Base-by-base conservation (phyloP, 1,140 invertebrate species). In the Drosophila nannoptera region DNA sequence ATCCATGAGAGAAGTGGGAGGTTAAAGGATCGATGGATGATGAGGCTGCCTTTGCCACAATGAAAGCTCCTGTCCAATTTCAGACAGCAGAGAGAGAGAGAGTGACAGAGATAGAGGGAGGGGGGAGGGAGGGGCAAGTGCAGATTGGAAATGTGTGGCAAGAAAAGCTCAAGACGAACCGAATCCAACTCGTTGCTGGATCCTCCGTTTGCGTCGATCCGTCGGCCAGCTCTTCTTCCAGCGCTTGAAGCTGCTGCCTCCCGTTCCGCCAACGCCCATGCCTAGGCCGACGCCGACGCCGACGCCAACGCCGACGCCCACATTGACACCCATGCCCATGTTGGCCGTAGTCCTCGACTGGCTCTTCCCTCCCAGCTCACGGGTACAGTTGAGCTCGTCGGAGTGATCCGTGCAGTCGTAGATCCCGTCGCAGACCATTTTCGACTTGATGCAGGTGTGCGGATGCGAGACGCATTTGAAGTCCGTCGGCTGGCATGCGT, bases 321-420 rank as follows among this genome's bases (percentile, higher is more conserved):
- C 40, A 14, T n/a, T 43, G 22, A 22, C 22, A 3, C 22, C 22
- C 22, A 22, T 38, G 36, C 36, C 36, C 36, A 22, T 22, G 22
- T 22, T 22, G 22, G 22, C 22, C 3, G 22, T 7, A n/a, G 5
- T n/a, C n/a, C 2, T 0, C 40, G 40, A 2, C 40, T 14, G 3
- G 7, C 7, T 43, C 5, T 43, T 43, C n/a, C n/a, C 40, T 4
- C n/a, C 40, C 12, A 43, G 40, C 3, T 43, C 40, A 3, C 40
- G 40, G 40, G n/a, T 87, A 89, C 94, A 95, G 89, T 92, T 92
- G 75, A 92, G 91, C 90, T 95, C 94, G 89, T 95, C 94, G 56
- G 93, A 94, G 78, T 91, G 90, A 89, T 96, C 94, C 71, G 86
- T 88, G 90, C 94, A 96, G 88, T 95, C 93, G 75, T 90, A 88